Evolutionary conservation across 2,888 invertebrate genomes (phyloP), one percentile per base, ranked within the genome.

Genomic region (Eueremaeus valkanovi): DNA sequence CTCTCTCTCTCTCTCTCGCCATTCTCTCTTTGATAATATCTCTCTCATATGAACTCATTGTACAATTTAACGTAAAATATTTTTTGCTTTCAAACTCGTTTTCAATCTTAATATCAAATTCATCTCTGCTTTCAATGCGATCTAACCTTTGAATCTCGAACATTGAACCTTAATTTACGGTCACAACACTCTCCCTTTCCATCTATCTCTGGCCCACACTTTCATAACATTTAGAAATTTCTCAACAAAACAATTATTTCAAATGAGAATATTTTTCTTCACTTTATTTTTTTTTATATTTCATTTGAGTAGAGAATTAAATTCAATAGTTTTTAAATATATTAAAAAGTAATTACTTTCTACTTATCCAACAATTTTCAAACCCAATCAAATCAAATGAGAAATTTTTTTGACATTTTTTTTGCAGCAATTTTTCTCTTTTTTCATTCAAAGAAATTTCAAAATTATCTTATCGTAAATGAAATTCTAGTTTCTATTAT

Each of bases 41-140:
- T 45, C 42, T n/a, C n/a, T n/a, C 36, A 70, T 27, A 42, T 45
- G 24, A 70, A 40, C 42, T 36, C 70, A 45, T 70, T 70, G 63
- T 66, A 66, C 13, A 66, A 0, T 36, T 66, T 66, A n/a, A 11
- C 31, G 63, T 66, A 66, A 31, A n/a, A n/a, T n/a, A n/a, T 24
- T 63, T 63, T 66, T 66, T 11, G 36, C n/a, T 36, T 33, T 61
- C 24, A 31, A 27, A 70, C 42, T 24, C 24, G 70, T 70, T 70
- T 29, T 70, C 70, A 45, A 70, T 70, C 42, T 70, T 40, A 70
- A 70, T 42, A 70, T 42, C 45, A 45, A 24, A 45, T 45, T 42
- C 70, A 18, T 24, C 16, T n/a, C 70, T 27, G 13, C 27, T n/a
- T 45, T 11, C 16, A 11, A 58, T 31, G 58, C 58, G 18, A 24